phyloP scores from a whole-genome alignment of 1,140 invertebrate species.

The Apis cerana region DNA sequence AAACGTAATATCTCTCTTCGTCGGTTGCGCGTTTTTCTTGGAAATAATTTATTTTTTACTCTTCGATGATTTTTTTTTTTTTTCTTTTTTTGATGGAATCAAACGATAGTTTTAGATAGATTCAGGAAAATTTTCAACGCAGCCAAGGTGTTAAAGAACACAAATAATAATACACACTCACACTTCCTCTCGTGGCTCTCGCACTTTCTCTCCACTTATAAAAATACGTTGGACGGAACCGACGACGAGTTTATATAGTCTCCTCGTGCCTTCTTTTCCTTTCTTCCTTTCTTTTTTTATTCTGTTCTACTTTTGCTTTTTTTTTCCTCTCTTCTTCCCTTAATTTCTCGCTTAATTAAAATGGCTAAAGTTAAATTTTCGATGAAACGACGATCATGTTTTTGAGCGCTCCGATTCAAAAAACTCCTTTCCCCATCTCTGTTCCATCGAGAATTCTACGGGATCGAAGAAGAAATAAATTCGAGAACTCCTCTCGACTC shows the following conservation, averaged over 20 bases:
- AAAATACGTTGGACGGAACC: slow-evolving; percentile 78
- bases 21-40: not conserved
- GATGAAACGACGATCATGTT: not conserved
- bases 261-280: slow-evolving; percentile 38
- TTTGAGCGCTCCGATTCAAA: slow-evolving; percentile 22
- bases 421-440: slow-evolving; percentile 2
- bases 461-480: slow-evolving; percentile 32
- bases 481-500: not conserved
- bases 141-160: slow-evolving; percentile 41
- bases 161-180: slow-evolving; percentile 40
- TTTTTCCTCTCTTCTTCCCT: not conserved
- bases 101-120: not conserved
- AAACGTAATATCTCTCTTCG: not conserved
- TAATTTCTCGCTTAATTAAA: slow-evolving; percentile 6
- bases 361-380: slow-evolving; percentile 9
- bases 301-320: not conserved
- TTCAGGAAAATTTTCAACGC: not conserved
- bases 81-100: too few relatives aligned
- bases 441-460: slow-evolving; percentile 40
- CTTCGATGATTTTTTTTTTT: too few relatives aligned
- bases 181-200: slow-evolving; percentile 29
- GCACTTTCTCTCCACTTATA: slow-evolving; percentile 65
- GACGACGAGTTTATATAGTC: slow-evolving; percentile 49
- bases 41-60: too few relatives aligned
- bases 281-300: not conserved